Evolutionary conservation across 2,797 vertebrate species (phyloP), one percentile per base, ranked within the genome.

Genomic region (Sphenodon punctatus): DNA sequence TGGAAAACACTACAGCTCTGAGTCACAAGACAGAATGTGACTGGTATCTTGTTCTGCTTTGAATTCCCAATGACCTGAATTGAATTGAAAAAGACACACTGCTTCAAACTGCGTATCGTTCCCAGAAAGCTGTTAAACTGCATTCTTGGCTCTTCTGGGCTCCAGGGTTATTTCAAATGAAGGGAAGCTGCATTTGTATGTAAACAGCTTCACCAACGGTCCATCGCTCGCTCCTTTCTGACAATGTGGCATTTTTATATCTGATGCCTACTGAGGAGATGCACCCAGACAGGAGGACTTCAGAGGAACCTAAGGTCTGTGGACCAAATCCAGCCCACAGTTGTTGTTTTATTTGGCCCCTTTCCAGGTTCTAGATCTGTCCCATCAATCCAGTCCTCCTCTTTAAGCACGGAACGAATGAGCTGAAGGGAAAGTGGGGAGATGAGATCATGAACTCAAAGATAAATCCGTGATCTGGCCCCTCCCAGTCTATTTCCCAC

Each of bases 1-100:
- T 3, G 38, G 34, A 78, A 87, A 84, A 76, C 45, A 56, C 60
- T n/a, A 38, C 82, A n/a, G n/a, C n/a, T n/a, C n/a, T n/a, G n/a
- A n/a, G n/a, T n/a, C n/a, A 10, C 32, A 22, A 19, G 39, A 59
- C 80, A 58, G 22, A 15, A 58, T 53, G 48, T 80, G 76, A 12
- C 6, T 14, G 20, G 38, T 36, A 43, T 41, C 70, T 30, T 48
- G 39, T 61, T 65, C 45, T 43, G 15, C 8, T 39, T 69, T 56
- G 11, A 0, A 2, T 15, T 73, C 17, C 42, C 46, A 32, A 19
- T 43, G 10, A 79, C 22, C 25, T 20, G 7, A 56, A 23, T 19
- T 49, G 43, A 60, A 68, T 15, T 38, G 32, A 70, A n/a, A 51
- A 70, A 48, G n/a, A 48, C 17, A 48, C 38, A 51, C 10, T 10